Percentiles rank a stretch among this genome's conserved stretches.
Evolutionary conservation across 2,113 vertebrate genomes (phyloP).

Genomic region (Hydrochoerus hydrochaeris): DNA sequence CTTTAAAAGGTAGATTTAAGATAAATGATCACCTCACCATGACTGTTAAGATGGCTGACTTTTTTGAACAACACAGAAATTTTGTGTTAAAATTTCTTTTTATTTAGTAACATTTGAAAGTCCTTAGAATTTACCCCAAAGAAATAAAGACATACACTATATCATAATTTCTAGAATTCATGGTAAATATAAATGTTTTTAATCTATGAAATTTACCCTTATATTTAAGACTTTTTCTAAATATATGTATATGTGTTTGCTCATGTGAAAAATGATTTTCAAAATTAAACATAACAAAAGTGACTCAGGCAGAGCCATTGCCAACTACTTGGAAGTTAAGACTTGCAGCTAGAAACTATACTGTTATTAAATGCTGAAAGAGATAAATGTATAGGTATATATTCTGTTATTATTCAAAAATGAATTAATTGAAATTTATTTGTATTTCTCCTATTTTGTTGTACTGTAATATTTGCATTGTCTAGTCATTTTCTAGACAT

Average conservation of each 20-base stretch:
- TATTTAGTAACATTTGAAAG: neutral
- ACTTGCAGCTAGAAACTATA: neutral
- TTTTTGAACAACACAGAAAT: neutral
- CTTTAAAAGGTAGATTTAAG: constrained; percentile 23
- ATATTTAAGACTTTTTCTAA: neutral
- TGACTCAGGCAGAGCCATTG: neutral
- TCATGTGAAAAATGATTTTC: neutral
- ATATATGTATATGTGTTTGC: neutral
- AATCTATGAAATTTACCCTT: neutral
- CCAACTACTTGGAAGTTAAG: neutral
- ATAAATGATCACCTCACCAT: neutral
- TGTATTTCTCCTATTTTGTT: neutral
- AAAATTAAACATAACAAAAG: constrained; percentile 11
- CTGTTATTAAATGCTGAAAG: neutral
- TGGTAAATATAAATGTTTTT: neutral
- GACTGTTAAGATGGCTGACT: neutral
- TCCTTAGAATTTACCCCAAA: neutral
- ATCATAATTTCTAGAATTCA: neutral
- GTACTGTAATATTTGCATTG: neutral
- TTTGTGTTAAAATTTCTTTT: constrained; percentile 15
- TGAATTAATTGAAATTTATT: neutral
- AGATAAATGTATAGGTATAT: neutral
- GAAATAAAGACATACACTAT: neutral
- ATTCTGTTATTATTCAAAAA: constrained; percentile 34
- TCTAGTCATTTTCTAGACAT: neutral